Evolutionary conservation across 2,888 invertebrate genomes (phyloP), one percentile per base, ranked within the genome.

Genomic region (Macroteleia sp.): DNA sequence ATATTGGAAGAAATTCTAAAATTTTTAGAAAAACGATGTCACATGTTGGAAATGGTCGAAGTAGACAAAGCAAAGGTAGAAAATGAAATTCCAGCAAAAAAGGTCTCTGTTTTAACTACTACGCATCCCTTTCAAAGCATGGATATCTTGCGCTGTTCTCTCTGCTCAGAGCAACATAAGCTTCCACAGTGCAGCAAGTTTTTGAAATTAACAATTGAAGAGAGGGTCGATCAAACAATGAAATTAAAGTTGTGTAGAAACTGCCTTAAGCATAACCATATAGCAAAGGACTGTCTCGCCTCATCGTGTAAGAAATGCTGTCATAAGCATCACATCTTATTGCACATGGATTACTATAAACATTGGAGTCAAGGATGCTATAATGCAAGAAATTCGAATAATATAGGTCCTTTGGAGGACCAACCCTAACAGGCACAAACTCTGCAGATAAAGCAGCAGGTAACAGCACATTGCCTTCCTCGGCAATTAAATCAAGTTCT

Each of bases 11-110:
- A n/a, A 8, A 8, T 50, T 4, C 17, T 52, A n/a, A 52, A 34
- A 12, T 52, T 52, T 34, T 12, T 52, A 12, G 52, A 52, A 16
- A 19, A 12, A 20, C 32, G 52, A 34, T 52, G 52, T 20, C 34
- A 36, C 12, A 36, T 36, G 36, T 3, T 36, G 14, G 36, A 36
- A 36, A 36, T 36, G 36, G 14, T 36, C 8, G 44, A 52, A 6
- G 12, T 17, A 19, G 19, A 16, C 16, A 20, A 34, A n/a, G 1
- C 10, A 9, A 20, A 19, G 34, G 9, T 9, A 52, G 52, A 44
- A 8, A 44, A 5, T 44, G 14, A 36, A 12, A 44, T 8, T 6
- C 2, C 25, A 2, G 17, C 25, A 2, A 20, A 25, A n/a, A 44
- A 36, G 14, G 36, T 36, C 14, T 36, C 14, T 3, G 2, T 14